Conservation (phyloP, 2,113 vertebrate species). For the Anoura caudifer region DNA sequence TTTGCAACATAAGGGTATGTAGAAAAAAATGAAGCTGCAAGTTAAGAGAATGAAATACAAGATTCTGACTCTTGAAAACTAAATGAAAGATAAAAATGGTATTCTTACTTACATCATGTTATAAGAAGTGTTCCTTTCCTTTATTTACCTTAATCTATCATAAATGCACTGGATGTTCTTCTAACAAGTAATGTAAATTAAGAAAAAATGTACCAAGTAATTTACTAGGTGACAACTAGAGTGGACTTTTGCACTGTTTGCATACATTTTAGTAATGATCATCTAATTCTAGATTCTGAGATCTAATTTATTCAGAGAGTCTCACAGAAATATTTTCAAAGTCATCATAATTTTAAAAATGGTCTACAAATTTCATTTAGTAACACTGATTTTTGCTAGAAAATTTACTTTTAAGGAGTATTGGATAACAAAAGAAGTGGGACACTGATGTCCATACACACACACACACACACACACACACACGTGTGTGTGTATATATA, state of each 20-base stretch:
- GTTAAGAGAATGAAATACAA: background rate
- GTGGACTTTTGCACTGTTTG: background rate
- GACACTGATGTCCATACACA: background rate
- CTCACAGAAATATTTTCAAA: background rate
- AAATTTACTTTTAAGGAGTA: background rate
- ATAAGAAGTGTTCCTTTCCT: background rate
- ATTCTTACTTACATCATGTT: background rate
- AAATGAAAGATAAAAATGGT: background rate
- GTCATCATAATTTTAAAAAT: background rate
- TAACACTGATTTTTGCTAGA: background rate
- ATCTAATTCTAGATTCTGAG: background rate
- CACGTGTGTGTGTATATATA: too few species aligned
- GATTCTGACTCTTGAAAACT: background rate
- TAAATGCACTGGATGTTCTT: background rate
- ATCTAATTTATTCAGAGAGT: conserved; percentile 19
- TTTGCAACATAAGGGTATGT: background rate
- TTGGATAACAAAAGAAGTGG: background rate
- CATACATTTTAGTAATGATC: background rate
- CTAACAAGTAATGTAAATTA: conserved; percentile 16
- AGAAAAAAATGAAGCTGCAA: background rate
- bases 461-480: too few species aligned
- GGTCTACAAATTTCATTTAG: background rate
- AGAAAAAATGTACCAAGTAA: background rate
- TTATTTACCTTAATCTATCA: background rate
- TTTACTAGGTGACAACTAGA: background rate